Evolutionary conservation across 2,797 vertebrate genomes (phyloP).

Genomic region (Picus viridis): DNA sequence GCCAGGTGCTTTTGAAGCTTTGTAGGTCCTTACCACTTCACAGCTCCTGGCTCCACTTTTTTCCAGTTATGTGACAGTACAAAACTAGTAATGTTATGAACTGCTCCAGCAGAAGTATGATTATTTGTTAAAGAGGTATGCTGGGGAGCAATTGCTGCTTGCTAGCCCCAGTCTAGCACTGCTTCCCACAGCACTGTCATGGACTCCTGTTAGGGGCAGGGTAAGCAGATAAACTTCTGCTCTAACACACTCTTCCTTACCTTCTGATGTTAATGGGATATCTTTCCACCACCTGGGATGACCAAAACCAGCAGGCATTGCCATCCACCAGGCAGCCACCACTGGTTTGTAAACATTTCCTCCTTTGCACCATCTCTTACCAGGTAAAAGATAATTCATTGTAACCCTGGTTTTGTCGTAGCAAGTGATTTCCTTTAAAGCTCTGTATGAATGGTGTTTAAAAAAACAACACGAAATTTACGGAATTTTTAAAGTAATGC

Average conservation of each 20-base stretch:
- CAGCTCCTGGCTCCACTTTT: neutral
- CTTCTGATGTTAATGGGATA: neutral
- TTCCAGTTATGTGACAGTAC: neutral
- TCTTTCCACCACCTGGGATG: neutral
- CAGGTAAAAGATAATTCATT: neutral
- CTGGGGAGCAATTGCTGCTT: neutral
- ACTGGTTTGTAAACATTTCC: neutral
- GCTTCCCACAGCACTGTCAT: neutral
- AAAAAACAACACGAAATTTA: neutral
- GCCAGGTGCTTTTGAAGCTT: neutral
- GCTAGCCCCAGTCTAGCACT: neutral
- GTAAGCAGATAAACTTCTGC: neutral
- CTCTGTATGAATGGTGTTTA: neutral
- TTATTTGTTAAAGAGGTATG: neutral
- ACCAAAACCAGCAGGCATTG: neutral
- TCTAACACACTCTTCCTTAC: neutral
- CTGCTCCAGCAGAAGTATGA: neutral
- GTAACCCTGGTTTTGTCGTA: neutral
- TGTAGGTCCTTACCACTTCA: neutral
- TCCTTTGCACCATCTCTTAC: neutral
- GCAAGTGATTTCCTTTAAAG: neutral
- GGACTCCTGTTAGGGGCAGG: neutral
- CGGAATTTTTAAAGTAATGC: neutral
- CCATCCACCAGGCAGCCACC: neutral
- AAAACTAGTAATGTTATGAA: rapidly evolving